A percentile compares a stretch with the other conserved stretches of the same genome.
These are phyloP conservation scores for Temnothorax nylanderi DNA, from an alignment of 1,140 invertebrate genomes.

Conservation along the genomic window DNA sequence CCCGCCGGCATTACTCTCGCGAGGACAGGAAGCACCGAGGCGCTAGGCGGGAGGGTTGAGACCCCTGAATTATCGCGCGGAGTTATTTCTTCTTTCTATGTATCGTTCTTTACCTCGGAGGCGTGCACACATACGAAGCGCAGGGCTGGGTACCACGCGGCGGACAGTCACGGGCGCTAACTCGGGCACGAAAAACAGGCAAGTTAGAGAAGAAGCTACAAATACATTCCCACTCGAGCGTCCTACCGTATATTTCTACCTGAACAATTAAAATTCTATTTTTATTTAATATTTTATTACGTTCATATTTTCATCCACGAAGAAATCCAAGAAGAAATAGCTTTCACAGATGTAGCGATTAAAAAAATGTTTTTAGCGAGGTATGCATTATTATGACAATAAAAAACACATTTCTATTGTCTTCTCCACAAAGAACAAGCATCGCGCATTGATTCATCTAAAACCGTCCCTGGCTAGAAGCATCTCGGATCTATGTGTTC, in stretches of 20 bases:
- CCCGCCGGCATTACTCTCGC: constrained; percentile 46
- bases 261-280: background rate
- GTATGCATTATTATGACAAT: background rate
- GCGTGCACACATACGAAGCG: constrained; percentile 8
- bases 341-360: background rate
- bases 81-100: constrained; percentile 72
- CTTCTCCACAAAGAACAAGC: background rate
- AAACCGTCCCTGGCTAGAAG: constrained; percentile 28
- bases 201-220: background rate
- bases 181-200: constrained; percentile 1
- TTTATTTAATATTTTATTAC: background rate
- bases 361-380: background rate
- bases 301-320: too few species aligned
- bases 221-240: background rate
- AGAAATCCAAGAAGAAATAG: background rate
- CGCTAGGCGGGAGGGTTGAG: constrained; percentile 50
- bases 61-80: constrained; percentile 73
- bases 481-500: constrained; percentile 10
- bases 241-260: background rate
- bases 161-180: background rate
- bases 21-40: constrained; percentile 57
- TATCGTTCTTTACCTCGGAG: constrained; percentile 49
- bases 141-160: constrained; percentile 28
- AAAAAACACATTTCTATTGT: background rate
- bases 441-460: constrained; percentile 9